phyloP scores from a whole-genome alignment of 2,888 invertebrate genomes.

The Diplazon laetatorius region DNA sequence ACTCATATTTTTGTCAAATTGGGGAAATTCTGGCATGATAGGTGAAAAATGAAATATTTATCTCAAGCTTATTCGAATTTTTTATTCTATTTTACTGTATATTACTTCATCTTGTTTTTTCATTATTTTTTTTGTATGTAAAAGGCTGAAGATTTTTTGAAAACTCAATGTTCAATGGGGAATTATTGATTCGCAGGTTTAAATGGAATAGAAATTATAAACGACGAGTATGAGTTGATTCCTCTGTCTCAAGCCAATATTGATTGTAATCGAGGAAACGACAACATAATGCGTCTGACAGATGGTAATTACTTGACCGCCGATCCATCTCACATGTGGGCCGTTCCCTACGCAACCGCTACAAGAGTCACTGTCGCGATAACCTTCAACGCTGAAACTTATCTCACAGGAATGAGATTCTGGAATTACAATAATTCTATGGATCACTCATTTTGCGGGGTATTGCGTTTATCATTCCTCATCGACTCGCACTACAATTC shows the following conservation, averaged over 20 bases:
- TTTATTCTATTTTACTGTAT: neutral
- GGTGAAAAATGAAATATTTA: conserved; percentile 78
- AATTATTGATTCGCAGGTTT: conserved; percentile 68
- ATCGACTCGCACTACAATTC: neutral
- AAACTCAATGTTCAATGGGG: neutral
- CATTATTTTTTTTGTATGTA: conserved; percentile 7
- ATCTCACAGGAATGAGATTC: conserved; percentile 85
- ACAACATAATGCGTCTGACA: conserved; percentile 85
- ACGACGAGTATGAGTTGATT: conserved; percentile 67
- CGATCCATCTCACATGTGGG: conserved; percentile 88
- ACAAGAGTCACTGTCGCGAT: conserved; percentile 67
- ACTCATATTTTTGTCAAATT: conserved; percentile 86
- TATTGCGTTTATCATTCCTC: conserved; percentile 65
- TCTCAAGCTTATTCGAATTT: neutral
- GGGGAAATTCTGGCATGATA: conserved; percentile 86
- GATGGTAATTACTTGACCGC: conserved; percentile 88
- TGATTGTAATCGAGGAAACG: conserved; percentile 68
- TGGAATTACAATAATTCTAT: conserved; percentile 93
- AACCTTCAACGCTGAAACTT: conserved; percentile 71
- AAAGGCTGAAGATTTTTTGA: too few species aligned
- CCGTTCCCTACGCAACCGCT: conserved; percentile 79
- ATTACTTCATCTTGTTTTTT: neutral
- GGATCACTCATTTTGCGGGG: conserved; percentile 87
- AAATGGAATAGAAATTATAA: conserved; percentile 74
- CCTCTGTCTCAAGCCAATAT: conserved; percentile 66